phyloP scores from a whole-genome alignment of 2,797 vertebrate species.

The Benthosema pterotum region DNA sequence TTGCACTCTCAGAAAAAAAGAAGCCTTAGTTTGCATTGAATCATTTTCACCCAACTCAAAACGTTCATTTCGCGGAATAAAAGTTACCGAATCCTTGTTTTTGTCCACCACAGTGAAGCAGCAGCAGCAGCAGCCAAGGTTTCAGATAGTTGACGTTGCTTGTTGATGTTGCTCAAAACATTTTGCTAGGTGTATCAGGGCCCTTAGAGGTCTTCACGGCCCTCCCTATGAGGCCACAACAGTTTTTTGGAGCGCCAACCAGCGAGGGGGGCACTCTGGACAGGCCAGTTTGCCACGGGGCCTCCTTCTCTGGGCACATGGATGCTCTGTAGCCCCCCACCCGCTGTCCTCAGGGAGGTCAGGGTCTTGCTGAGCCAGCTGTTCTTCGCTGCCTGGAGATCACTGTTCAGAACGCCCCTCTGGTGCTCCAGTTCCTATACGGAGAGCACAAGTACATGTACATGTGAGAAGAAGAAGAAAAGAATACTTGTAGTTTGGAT shows the following conservation, averaged over 20 bases:
- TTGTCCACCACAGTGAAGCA: too few relatives aligned
- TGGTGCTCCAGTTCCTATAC: slow-evolving; percentile 92
- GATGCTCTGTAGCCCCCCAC: slow-evolving; percentile 67
- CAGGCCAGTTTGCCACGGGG: slow-evolving; percentile 21
- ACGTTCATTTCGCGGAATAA: too few relatives aligned
- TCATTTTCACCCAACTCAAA: too few relatives aligned
- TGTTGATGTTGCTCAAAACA: too few relatives aligned
- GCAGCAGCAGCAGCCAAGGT: too few relatives aligned
- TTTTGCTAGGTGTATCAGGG: too few relatives aligned
- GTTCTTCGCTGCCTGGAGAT: slow-evolving; percentile 92
- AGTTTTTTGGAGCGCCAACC: slow-evolving; percentile 61
- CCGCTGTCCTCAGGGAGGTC: slow-evolving; percentile 88
- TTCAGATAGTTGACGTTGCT: too few relatives aligned
- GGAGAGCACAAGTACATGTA: neutral
- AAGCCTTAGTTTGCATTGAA: too few relatives aligned
- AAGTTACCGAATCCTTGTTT: too few relatives aligned
- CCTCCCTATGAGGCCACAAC: slow-evolving; percentile 57
- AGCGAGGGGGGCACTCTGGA: slow-evolving; percentile 39
- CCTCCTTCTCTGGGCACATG: slow-evolving; percentile 26
- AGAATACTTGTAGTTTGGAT: neutral
- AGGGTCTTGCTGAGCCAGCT: slow-evolving; percentile 96
- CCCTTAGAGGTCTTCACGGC: slow-evolving; percentile 44
- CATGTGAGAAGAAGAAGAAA: neutral
- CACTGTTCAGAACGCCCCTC: slow-evolving; percentile 84
- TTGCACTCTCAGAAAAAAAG: too few relatives aligned